A percentile compares a stretch with the other conserved stretches of the same genome.
These are phyloP conservation scores for Leucozona laternaria DNA, from an alignment of 2,888 invertebrate genomes.

Conservation along the genomic window DNA sequence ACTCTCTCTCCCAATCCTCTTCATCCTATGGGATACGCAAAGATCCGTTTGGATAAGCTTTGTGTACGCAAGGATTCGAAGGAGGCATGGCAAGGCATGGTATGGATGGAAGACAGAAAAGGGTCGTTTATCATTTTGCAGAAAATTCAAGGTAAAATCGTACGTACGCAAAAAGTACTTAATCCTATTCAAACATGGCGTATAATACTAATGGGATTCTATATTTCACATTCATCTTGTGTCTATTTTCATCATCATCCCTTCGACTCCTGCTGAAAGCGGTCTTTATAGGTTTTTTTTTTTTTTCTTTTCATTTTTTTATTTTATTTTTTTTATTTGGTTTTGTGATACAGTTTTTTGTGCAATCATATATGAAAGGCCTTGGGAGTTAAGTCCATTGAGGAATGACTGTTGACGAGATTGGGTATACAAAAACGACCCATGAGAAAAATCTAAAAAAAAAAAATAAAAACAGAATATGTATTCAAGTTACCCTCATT, in stretches of 20 bases:
- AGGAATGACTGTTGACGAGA: constrained; percentile 45
- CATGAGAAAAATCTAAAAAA: constrained; percentile 32
- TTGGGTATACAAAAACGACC: constrained; percentile 36
- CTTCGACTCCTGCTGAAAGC: constrained; percentile 19
- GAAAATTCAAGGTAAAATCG: constrained; percentile 67
- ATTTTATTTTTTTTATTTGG: constrained; percentile 9
- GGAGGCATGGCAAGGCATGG: background rate
- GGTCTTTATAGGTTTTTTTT: constrained; percentile 22
- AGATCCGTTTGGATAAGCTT: constrained; percentile 47
- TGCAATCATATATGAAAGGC: constrained; percentile 31
- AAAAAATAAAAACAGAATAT: background rate
- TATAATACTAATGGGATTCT: constrained; percentile 74
- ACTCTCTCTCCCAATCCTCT: background rate
- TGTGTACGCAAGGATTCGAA: constrained; percentile 37
- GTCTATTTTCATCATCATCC: constrained; percentile 63
- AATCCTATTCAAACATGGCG: constrained; percentile 73
- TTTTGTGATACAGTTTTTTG: constrained; percentile 24
- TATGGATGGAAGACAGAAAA: constrained; percentile 35
- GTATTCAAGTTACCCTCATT: constrained; percentile 47
- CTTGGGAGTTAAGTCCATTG: constrained; percentile 47
- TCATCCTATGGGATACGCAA: constrained; percentile 55
- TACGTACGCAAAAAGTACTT: constrained; percentile 71
- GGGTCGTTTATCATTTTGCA: constrained; percentile 72
- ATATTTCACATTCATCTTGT: constrained; percentile 69
- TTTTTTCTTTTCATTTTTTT: background rate